Evolutionary conservation across 1,140 invertebrate genomes (phyloP).

Genomic region (Leptinotarsa undecemlineata): DNA sequence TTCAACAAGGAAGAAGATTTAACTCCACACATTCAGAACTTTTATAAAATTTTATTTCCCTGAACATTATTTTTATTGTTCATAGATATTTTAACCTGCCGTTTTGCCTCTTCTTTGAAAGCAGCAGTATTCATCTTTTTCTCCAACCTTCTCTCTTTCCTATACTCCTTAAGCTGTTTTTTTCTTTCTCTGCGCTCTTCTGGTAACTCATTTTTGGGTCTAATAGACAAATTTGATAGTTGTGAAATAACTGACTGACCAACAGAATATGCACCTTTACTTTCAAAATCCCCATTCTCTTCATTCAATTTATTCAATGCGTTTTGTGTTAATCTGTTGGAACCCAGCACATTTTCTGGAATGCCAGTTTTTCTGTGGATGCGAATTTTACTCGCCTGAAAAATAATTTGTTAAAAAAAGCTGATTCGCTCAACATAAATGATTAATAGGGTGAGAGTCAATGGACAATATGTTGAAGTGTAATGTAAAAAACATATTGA

Average conservation of each 20-base stretch:
- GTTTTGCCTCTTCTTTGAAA: slow-evolving; percentile 87
- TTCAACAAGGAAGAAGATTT: too few relatives aligned
- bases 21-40: too few relatives aligned
- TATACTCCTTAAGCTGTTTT: slow-evolving; percentile 78
- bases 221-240: slow-evolving; percentile 70
- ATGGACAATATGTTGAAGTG: too few relatives aligned
- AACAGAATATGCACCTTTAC: slow-evolving; percentile 58
- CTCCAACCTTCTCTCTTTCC: slow-evolving; percentile 81
- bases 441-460: too few relatives aligned
- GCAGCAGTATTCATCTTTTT: slow-evolving; percentile 83
- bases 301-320: slow-evolving; percentile 69
- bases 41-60: slow-evolving; percentile 64
- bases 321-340: slow-evolving; percentile 69
- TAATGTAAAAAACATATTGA: too few relatives aligned
- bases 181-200: slow-evolving; percentile 84
- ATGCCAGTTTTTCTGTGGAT: slow-evolving; percentile 74
- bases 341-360: slow-evolving; percentile 67
- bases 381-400: slow-evolving; percentile 64
- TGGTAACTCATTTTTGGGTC: slow-evolving; percentile 79
- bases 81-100: slow-evolving; percentile 75
- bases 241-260: slow-evolving; percentile 71
- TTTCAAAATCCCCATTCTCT: slow-evolving; percentile 52
- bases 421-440: too few relatives aligned
- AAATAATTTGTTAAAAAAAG: slow-evolving; percentile 20
- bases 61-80: slow-evolving; percentile 76